Evolutionary conservation across 2,797 vertebrate species (phyloP).

Genomic region (Pelodytes ibericus): DNA sequence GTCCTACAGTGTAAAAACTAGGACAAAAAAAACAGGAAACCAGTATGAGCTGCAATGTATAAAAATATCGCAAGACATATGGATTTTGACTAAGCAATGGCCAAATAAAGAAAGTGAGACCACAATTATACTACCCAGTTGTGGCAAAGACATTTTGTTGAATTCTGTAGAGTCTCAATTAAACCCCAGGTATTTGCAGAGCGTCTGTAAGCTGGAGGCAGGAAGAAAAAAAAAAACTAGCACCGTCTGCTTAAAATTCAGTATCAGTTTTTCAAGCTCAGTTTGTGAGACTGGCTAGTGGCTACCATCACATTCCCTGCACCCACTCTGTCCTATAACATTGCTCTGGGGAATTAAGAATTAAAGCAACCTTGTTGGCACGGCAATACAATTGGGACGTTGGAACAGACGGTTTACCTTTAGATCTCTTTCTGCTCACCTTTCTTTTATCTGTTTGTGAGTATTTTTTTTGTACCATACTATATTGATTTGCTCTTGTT

Average conservation of each 20-base stretch:
- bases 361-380: conserved; percentile 28
- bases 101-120: too few relatives aligned
- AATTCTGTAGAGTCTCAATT: not conserved
- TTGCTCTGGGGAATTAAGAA: conserved; percentile 42
- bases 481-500: conserved; percentile 33
- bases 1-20: conserved; percentile 38
- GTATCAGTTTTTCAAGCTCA: conserved; percentile 44
- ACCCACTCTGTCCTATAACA: conserved; percentile 41
- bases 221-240: conserved; percentile 24
- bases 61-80: too few relatives aligned
- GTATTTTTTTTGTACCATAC: conserved; percentile 9
- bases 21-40: too few relatives aligned
- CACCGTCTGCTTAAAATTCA: conserved; percentile 44
- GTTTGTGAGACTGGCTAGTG: conserved; percentile 20
- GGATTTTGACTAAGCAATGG: too few relatives aligned
- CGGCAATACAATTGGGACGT: conserved; percentile 22
- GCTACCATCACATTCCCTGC: conserved; percentile 38
- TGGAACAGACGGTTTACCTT: conserved; percentile 5
- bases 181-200: conserved; percentile 8
- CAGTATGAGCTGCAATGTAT: too few relatives aligned
- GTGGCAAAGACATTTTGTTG: not conserved
- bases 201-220: conserved; percentile 23
- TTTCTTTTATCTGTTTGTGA: conserved; percentile 10
- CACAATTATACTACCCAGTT: too few relatives aligned
- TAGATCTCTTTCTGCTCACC: conserved; percentile 13